phyloP scores from a whole-genome alignment of 2,113 vertebrate genomes.

The Lepisosteus oculatus region DNA sequence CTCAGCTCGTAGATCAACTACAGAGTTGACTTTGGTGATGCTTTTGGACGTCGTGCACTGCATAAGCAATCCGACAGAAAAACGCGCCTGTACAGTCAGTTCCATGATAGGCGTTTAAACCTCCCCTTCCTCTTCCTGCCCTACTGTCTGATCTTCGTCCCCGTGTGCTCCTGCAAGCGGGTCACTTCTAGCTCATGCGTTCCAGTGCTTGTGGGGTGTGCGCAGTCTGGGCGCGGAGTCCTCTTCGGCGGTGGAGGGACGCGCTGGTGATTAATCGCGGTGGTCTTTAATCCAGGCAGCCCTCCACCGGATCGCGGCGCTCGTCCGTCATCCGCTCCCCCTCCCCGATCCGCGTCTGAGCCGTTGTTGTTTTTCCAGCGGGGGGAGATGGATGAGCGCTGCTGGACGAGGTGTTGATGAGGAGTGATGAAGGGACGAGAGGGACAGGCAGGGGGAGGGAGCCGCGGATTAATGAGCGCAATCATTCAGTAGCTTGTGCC shows the following conservation, averaged over 20 bases:
- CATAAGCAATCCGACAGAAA: too few relatives aligned
- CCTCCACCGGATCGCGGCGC: background rate
- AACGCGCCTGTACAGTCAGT: too few relatives aligned
- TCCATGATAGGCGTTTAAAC: too few relatives aligned
- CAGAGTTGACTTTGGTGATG: too few relatives aligned
- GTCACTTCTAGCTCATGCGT: too few relatives aligned
- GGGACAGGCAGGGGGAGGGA: slow-evolving; percentile 7
- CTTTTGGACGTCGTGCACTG: too few relatives aligned
- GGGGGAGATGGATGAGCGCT: slow-evolving; percentile 43
- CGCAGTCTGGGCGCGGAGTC: background rate
- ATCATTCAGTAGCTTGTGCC: slow-evolving; percentile 37
- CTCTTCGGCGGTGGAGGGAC: background rate
- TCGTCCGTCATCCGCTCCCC: slow-evolving; percentile 5
- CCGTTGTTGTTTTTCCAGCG: too few relatives aligned
- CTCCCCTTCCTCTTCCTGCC: too few relatives aligned
- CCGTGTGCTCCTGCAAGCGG: too few relatives aligned
- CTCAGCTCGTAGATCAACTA: too few relatives aligned
- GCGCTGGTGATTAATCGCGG: background rate
- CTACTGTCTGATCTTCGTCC: too few relatives aligned
- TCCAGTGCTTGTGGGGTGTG: background rate
- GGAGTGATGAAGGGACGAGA: slow-evolving; percentile 18
- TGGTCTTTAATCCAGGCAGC: background rate
- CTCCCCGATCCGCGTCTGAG: background rate
- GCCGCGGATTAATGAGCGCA: slow-evolving; percentile 47
- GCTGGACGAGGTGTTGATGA: slow-evolving; percentile 38